Evolutionary conservation across 2,797 vertebrate genomes (phyloP), one percentile per base, ranked within the genome.

Genomic region (Netta rufina): DNA sequence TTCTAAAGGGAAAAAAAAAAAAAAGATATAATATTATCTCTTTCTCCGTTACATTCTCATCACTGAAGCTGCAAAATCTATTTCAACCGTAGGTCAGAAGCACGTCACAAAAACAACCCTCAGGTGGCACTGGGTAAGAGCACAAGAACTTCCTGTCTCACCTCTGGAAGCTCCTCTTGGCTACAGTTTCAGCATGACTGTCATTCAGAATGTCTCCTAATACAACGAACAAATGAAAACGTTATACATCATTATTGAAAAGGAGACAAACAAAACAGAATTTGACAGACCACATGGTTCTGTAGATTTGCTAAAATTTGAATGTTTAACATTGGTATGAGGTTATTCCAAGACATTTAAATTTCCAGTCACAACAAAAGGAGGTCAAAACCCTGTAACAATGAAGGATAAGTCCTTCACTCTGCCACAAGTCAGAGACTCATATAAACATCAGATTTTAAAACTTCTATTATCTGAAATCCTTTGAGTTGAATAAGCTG

Each of bases 161-260:
- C 99, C 99, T 98, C 94, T 99, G 95, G 93, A 99, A 99, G 61
- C 99, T 99, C 75, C 99, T 98, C 80, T 98, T 98, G 87, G 99
- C 99, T 65, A 99, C 98, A 93, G 99, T 94, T 91, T 99, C 99
- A 21, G 99, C 99, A 20, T 99, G 99, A 93, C 99, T 99, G 97
- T 99, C 99, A 57, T 99, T 99, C 57, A 99, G 97, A 13, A 99
- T 30, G 24, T 99, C 99, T 84, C 99, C 99, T 99, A 94, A 43
- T 93, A 43, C 88, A 87, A 89, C 2, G 30, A 93, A n/a, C 18
- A 90, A 93, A 90, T 30, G 15, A 41, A 13, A 87, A 47, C 39
- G 53, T 77, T 13, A 91, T 0, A 1, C 17, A 47, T n/a, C 13
- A 43, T 57, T 73, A 79, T 32, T 43, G 56, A 87, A 83, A 71